Conservation (phyloP, 2,113 vertebrate genomes). For the Micromys minutus region DNA sequence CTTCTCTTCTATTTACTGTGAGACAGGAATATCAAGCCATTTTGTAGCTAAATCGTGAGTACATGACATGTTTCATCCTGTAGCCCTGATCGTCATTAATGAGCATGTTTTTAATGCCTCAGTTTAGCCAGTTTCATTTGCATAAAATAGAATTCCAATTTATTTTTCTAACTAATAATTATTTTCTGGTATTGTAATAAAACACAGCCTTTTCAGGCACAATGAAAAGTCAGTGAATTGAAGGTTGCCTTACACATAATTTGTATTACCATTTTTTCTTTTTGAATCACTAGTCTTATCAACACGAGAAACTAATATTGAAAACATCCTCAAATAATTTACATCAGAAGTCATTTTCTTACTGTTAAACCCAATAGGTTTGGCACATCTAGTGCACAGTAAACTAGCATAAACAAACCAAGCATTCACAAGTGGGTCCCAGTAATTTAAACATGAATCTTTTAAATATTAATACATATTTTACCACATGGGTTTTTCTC, state of each 20-base stretch:
- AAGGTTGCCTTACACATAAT: not conserved
- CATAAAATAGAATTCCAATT: not conserved
- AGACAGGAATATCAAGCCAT: not conserved
- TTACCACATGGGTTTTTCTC: conserved; percentile 68
- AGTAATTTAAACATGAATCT: conserved; percentile 61
- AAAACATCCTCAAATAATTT: conserved; percentile 64
- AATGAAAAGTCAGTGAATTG: conserved; percentile 9
- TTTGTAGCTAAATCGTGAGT: not conserved
- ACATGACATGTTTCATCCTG: not conserved
- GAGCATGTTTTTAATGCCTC: not conserved
- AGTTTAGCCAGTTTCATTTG: not conserved
- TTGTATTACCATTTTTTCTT: conserved; percentile 29
- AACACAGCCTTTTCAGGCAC: conserved; percentile 15
- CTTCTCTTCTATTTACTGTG: not conserved
- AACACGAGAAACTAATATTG: conserved; percentile 49
- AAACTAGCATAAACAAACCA: conserved; percentile 68
- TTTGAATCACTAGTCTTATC: conserved; percentile 51
- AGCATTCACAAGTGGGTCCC: conserved; percentile 56
- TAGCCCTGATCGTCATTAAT: not conserved
- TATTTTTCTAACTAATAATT: conserved; percentile 16
- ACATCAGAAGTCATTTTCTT: conserved; percentile 63
- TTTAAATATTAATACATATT: not conserved
- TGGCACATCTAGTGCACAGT: not conserved
- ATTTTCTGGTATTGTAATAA: not conserved
- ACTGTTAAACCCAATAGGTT: conserved; percentile 68